Evolutionary conservation across 2,113 vertebrate genomes (phyloP).

Genomic region (Serilophus lunatus): DNA sequence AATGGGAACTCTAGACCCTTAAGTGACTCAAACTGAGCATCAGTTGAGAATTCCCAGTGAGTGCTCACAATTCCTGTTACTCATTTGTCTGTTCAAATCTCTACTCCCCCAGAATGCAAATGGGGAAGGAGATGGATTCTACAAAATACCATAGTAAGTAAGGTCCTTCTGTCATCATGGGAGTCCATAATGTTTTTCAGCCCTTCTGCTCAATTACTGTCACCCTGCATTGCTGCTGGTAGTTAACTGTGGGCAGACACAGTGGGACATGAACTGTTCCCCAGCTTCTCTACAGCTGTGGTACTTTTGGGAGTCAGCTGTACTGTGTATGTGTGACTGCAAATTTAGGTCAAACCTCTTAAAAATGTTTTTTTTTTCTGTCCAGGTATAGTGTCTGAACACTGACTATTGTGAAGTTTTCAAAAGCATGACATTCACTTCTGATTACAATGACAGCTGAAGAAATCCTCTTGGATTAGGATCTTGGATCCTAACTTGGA

Average conservation of each 20-base stretch:
- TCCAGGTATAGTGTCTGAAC: background rate
- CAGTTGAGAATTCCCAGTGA: background rate
- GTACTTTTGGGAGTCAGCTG: background rate
- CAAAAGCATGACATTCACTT: accelerated
- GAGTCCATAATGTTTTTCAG: background rate
- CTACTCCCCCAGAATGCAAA: background rate
- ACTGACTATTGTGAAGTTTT: background rate
- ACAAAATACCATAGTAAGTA: background rate
- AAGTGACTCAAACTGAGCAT: accelerated
- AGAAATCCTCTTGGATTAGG: background rate
- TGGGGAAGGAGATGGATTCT: background rate
- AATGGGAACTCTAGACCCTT: background rate
- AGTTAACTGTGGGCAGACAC: background rate
- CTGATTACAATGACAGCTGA: background rate
- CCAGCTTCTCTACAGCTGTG: background rate
- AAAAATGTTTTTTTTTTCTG: background rate
- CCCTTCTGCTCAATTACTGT: background rate
- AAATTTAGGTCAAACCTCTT: background rate
- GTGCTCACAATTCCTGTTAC: background rate
- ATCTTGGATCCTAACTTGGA: background rate
- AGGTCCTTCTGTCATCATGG: background rate
- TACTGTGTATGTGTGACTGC: background rate
- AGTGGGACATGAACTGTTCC: background rate
- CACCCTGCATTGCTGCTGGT: background rate
- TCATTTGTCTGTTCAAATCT: background rate